Evolutionary conservation across 2,888 invertebrate species (phyloP), one percentile per base, ranked within the genome.

Genomic region (Drosophila diplacantha): DNA sequence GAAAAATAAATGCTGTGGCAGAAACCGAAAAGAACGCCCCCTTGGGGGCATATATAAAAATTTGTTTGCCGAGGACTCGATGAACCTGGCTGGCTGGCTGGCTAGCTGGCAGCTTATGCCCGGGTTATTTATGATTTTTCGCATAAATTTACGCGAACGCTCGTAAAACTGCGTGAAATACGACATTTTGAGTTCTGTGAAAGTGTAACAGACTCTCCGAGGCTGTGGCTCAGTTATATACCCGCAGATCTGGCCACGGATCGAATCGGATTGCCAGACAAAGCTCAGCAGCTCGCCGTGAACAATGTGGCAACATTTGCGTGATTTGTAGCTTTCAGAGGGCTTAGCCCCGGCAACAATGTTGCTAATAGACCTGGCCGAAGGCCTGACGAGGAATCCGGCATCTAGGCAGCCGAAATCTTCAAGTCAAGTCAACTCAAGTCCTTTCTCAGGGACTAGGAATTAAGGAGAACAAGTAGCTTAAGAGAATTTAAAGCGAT

Each of bases 121-220:
- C 51, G 56, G 76, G 74, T 81, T 64, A 83, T 79, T 79, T 80
- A 80, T 65, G 80, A 83, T 81, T 74, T 79, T 80, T 79, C 81
- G 79, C 80, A 83, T 80, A 83, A 83, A 80, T 83, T 80, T 80
- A 80, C 81, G 80, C 80, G 83, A 76, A 81, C 74, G 79, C 74
- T 83, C 80, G 69, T 80, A 80, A 80, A 80, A 81, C 72, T 74
- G 68, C 74, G 80, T 80, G 74, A 80, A 73, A 75, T 83, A 80
- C 82, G 79, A 79, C 80, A 76, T 81, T 81, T 81, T 81, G 82
- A 83, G 83, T 83, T 80, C 83, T 81, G 80, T 80, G 83, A 80
- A 80, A 83, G 79, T 80, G 79, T 83, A 80, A 83, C 79, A 79
- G 53, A 35, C 26, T 29, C 44, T 29, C 29, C 16, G 24, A 16